A percentile compares a stretch with the other conserved stretches of the same genome.
Evolutionary conservation across 2,113 vertebrate genomes (phyloP).

Genomic region (Rhea americana): DNA sequence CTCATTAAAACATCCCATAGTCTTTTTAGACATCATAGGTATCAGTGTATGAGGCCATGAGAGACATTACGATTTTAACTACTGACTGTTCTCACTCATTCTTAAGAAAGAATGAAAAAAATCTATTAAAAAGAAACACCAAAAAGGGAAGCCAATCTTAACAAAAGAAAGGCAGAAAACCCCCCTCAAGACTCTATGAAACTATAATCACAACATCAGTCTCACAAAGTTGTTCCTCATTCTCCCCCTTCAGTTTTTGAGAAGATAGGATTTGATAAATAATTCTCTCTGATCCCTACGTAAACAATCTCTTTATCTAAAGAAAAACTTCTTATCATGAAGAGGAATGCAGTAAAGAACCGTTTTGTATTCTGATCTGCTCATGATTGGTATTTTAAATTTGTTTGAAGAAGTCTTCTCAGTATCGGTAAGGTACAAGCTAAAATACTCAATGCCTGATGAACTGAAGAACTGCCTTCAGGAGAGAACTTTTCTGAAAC

Average conservation of each 20-base stretch:
- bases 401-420: background rate
- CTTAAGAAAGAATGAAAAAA: background rate
- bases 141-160: background rate
- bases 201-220: background rate
- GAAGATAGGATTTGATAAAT: background rate
- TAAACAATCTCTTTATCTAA: background rate
- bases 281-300: background rate
- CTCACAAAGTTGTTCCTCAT: background rate
- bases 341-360: too few species aligned
- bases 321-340: background rate
- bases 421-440: background rate
- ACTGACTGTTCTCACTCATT: background rate
- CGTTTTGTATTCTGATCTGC: background rate
- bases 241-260: background rate
- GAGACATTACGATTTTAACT: background rate
- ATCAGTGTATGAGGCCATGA: background rate
- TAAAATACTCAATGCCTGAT: background rate
- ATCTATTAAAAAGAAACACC: background rate
- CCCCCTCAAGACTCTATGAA: background rate
- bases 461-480: background rate
- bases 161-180: background rate
- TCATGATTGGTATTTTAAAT: background rate
- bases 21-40: background rate
- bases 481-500: background rate
- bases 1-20: background rate